Evolutionary conservation across 2,888 invertebrate species (phyloP).

Genomic region (Rhagophthalmus giganteus): DNA sequence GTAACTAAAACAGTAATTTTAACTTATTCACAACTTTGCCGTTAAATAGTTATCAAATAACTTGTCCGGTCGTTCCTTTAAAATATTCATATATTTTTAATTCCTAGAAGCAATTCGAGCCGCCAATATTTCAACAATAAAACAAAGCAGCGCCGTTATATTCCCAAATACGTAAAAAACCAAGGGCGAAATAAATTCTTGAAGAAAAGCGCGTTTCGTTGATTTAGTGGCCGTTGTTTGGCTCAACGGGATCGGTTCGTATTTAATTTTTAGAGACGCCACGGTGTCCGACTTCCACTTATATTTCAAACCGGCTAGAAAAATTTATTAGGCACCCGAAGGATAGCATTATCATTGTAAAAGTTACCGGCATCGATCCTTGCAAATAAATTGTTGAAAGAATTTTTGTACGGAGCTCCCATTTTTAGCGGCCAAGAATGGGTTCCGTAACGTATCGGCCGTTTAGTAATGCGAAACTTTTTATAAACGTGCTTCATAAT

Average conservation of each 20-base stretch:
- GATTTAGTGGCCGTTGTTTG: slow-evolving; percentile 10
- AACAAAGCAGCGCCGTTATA: slow-evolving; percentile 19
- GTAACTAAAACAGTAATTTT: no score
- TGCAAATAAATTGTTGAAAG: slow-evolving; percentile 30
- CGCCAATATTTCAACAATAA: slow-evolving; percentile 22
- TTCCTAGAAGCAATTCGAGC: no score
- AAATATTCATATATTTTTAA: no score
- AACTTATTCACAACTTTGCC: no score
- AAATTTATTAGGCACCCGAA: no score
- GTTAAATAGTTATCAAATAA: no score
- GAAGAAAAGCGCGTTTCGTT: slow-evolving; percentile 9
- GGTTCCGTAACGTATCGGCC: slow-evolving; percentile 28
- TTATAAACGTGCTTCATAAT: slow-evolving; percentile 11
- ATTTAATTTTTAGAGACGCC: slow-evolving; percentile 7
- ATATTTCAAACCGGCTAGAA: slow-evolving; percentile 34
- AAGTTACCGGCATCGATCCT: slow-evolving; percentile 33
- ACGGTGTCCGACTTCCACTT: slow-evolving; percentile 35
- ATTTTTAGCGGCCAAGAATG: slow-evolving; percentile 34
- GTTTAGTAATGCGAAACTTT: slow-evolving; percentile 31
- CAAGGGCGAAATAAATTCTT: slow-evolving; percentile 31
- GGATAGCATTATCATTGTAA: no score
- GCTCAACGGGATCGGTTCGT: slow-evolving; percentile 26
- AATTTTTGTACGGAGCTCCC: slow-evolving; percentile 34
- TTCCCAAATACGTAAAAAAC: slow-evolving; percentile 31
- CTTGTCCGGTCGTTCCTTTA: no score